Conservation (phyloP, 2,888 invertebrate species). For the Amiota communis region DNA sequence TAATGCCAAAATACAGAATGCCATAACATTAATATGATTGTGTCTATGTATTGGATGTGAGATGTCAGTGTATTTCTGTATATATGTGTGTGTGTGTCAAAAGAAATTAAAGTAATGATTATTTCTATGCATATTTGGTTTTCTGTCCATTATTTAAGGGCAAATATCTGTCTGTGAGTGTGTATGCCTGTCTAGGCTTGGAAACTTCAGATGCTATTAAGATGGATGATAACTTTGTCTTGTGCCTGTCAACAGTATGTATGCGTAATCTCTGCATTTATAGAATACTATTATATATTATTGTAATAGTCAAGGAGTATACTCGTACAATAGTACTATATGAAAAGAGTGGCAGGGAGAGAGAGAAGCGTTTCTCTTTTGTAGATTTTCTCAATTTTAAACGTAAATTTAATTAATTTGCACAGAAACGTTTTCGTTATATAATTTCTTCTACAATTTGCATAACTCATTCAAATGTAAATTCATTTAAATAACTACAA, state of each 20-base stretch:
- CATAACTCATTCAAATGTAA: constrained; percentile 49
- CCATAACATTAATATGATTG: not conserved
- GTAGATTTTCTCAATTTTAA: not conserved
- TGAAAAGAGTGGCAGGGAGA: too few species aligned
- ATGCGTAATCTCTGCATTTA: constrained; percentile 18
- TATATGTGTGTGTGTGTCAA: constrained; percentile 41
- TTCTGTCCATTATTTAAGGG: too few species aligned
- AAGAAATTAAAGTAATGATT: constrained; percentile 57
- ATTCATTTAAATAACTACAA: constrained; percentile 52
- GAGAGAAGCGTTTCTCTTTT: too few species aligned
- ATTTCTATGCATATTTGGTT: constrained; percentile 2
- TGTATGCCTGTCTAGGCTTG: too few species aligned
- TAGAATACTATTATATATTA: not conserved
- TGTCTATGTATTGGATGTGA: not conserved
- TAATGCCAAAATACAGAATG: not conserved
- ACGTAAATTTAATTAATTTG: constrained; percentile 59
- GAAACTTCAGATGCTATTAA: not conserved
- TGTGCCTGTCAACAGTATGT: constrained; percentile 10
- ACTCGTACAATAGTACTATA: too few species aligned
- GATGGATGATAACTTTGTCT: constrained; percentile 27
- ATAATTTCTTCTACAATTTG: constrained; percentile 23
- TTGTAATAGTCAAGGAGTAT: too few species aligned
- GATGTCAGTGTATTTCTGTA: not conserved
- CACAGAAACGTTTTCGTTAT: constrained; percentile 31
- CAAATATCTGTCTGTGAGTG: not conserved